Conservation (phyloP, 2,113 vertebrate species). For the Carassius carassius region DNA sequence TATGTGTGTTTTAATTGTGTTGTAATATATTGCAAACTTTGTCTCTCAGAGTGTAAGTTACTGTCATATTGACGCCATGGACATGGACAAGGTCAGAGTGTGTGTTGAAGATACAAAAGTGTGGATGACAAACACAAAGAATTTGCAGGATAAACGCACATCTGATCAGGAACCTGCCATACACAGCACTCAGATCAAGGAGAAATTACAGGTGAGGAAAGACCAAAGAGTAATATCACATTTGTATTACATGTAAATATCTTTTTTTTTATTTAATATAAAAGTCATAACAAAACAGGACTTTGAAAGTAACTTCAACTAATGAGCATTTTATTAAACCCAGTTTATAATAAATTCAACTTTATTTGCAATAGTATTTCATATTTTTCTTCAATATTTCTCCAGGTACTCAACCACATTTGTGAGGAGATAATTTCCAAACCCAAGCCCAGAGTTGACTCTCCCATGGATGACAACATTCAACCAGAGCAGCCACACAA, state of each 20-base stretch:
- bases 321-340: neutral
- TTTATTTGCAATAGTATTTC: neutral
- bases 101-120: slow-evolving; percentile 76
- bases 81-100: slow-evolving; percentile 81
- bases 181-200: slow-evolving; percentile 73
- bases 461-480: slow-evolving; percentile 64
- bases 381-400: too few relatives aligned
- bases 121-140: slow-evolving; percentile 81
- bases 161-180: slow-evolving; percentile 77
- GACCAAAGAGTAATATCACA: too few relatives aligned
- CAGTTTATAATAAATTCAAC: neutral
- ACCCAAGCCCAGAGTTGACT: slow-evolving; percentile 64
- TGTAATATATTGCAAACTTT: neutral
- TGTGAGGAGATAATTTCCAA: slow-evolving; percentile 68
- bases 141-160: slow-evolving; percentile 74
- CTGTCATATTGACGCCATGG: slow-evolving; percentile 77
- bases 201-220: slow-evolving; percentile 74
- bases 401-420: slow-evolving; percentile 73
- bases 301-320: neutral
- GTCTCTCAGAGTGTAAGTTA: slow-evolving; percentile 77
- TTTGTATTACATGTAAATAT: too few relatives aligned
- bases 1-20: neutral
- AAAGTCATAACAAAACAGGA: neutral
- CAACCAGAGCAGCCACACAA: slow-evolving; percentile 53
- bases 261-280: neutral